Percentiles rank a stretch among this genome's conserved stretches.
phyloP scores from a whole-genome alignment of 2,113 vertebrate species.

The Oryzias melastigma region DNA sequence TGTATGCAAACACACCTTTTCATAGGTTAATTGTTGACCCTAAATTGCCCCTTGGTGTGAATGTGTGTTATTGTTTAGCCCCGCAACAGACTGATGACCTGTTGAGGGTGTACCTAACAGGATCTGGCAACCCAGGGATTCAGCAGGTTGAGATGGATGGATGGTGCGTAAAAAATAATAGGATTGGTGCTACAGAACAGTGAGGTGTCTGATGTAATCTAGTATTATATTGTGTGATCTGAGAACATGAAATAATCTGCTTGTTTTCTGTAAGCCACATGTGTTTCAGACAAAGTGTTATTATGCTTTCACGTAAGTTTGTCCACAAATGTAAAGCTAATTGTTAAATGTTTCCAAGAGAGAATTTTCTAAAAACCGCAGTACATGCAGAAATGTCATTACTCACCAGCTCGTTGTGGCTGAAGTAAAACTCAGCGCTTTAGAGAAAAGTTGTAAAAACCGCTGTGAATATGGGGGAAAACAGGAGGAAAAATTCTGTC shows the following conservation, averaged over 20 bases:
- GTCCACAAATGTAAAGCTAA: constrained; percentile 14
- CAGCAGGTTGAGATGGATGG: too few relatives aligned
- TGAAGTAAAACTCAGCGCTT: constrained; percentile 36
- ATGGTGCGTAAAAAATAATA: background rate
- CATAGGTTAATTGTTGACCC: too few relatives aligned
- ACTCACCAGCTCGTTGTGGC: constrained; percentile 48
- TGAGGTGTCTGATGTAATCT: background rate
- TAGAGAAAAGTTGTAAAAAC: constrained; percentile 37
- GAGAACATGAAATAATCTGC: constrained; percentile 8
- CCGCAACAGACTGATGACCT: too few relatives aligned
- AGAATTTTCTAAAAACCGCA: constrained; percentile 26
- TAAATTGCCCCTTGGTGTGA: too few relatives aligned
- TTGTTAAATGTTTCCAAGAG: constrained; percentile 33
- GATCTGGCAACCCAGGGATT: too few relatives aligned
- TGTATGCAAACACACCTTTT: too few relatives aligned
- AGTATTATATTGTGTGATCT: background rate
- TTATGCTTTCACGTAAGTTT: background rate
- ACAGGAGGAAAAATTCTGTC: constrained; percentile 43
- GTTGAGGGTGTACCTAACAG: too few relatives aligned
- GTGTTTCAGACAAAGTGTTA: constrained; percentile 1
- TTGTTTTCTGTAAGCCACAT: constrained; percentile 11
- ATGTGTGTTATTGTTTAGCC: too few relatives aligned
- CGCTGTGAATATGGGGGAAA: constrained; percentile 47
- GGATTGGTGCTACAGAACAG: background rate
- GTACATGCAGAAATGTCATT: constrained; percentile 49